Conservation (phyloP, 1,140 invertebrate species). For the Matsumurasca onukii region DNA sequence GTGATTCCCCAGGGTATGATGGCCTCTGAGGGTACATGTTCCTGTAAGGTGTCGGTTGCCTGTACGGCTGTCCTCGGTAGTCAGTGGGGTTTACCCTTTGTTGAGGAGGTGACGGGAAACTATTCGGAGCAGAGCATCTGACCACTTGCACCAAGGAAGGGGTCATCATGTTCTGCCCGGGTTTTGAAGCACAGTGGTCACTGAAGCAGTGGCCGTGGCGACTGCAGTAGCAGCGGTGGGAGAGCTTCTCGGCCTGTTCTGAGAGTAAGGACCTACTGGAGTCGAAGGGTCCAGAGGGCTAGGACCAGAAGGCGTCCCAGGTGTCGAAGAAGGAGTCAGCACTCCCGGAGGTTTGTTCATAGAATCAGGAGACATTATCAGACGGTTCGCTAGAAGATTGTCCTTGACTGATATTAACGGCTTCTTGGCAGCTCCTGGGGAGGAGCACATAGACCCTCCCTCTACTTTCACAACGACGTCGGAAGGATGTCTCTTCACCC, state of each 20-base stretch:
- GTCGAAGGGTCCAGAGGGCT: constrained; percentile 23
- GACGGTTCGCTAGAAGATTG: constrained; percentile 18
- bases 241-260: constrained; percentile 34
- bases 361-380: constrained; percentile 36
- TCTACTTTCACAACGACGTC: constrained; percentile 42
- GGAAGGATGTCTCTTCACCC: constrained; percentile 32
- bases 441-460: constrained; percentile 34
- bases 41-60: constrained; percentile 31
- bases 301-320: constrained; percentile 60
- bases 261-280: constrained; percentile 27
- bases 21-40: constrained; percentile 50
- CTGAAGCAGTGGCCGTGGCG: constrained; percentile 48
- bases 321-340: constrained; percentile 63
- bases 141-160: constrained; percentile 37
- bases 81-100: constrained; percentile 25
- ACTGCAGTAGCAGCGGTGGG: constrained; percentile 38
- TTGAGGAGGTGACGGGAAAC: constrained; percentile 37
- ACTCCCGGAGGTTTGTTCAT: constrained; percentile 46
- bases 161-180: constrained; percentile 35
- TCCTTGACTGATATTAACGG: constrained; percentile 35
- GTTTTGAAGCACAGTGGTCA: constrained; percentile 41
- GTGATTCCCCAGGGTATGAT: constrained; percentile 42
- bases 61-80: constrained; percentile 28
- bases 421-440: constrained; percentile 31
- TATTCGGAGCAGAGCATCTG: constrained; percentile 33